Conservation (phyloP, 2,113 vertebrate genomes). For the Plecotus auritus region DNA sequence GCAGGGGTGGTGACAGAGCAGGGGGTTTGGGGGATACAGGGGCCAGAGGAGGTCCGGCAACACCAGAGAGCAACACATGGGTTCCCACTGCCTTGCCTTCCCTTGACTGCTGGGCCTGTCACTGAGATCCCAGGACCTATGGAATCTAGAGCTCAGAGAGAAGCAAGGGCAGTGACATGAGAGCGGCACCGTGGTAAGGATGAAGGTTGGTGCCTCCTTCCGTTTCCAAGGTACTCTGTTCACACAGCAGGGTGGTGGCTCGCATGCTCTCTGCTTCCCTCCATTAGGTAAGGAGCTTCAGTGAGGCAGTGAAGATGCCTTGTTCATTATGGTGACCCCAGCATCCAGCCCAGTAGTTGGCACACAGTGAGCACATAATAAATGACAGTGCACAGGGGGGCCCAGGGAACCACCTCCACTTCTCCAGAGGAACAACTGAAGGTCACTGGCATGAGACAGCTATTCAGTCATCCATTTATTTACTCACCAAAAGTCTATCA, state of each 20-base stretch:
- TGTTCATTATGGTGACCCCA: neutral
- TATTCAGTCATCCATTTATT: neutral
- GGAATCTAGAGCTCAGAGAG: neutral
- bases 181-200: neutral
- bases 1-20: neutral
- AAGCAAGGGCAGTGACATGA: neutral
- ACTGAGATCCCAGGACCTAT: neutral
- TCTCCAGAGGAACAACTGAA: neutral
- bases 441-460: neutral
- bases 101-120: neutral
- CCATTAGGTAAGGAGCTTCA: neutral
- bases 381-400: neutral
- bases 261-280: neutral
- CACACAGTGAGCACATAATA: neutral
- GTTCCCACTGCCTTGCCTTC: neutral
- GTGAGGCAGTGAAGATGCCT: neutral
- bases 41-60: neutral
- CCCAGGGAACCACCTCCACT: neutral
- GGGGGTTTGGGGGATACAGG: too few relatives aligned
- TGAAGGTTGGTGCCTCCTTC: neutral
- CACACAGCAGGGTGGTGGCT: fast-evolving
- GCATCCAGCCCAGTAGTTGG: neutral
- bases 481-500: neutral
- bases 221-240: fast-evolving
- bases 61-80: fast-evolving